Evolutionary conservation across 2,113 vertebrate species (phyloP), one percentile per base, ranked within the genome.

Genomic region (Dissostichus mawsoni): DNA sequence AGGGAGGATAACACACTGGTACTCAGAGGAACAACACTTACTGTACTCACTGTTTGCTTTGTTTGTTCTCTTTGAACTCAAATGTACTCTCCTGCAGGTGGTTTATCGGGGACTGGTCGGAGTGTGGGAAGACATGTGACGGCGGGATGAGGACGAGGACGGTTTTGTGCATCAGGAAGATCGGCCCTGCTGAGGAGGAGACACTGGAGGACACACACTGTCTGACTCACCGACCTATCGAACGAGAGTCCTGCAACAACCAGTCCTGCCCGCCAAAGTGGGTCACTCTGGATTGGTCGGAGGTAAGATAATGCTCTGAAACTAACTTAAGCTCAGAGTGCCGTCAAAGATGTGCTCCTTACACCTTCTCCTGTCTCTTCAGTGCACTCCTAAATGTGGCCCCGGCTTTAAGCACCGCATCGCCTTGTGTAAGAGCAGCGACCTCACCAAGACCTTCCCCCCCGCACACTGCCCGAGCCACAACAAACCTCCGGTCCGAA

Each of bases 31-130:
- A 53, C 18, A 53, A 53, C 52, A 53, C 51, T 2, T 12, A 12
- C 12, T 47, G 3, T 23, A 29, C 25, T 25, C 3, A 29, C 29
- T 4, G 29, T 29, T 29, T 29, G 29, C 29, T 29, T 4, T 29
- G 29, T 29, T 29, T 29, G 2, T 29, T 29, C 3, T 29, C 29
- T 29, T 29, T 29, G 4, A 29, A 29, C 29, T 29, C 29, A 29
- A 3, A 29, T 29, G 29, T 29, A 3, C 29, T 29, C 29, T 29
- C 74, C 86, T 48, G 0, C 90, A 99, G 98, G 80, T 99, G 98
- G 98, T 97, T 98, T 89, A 99, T 99, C 16, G 98, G 97, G 3
- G 98, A 98, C 90, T 99, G 98, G 98, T 95, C 96, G 1, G 97
- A 98, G 76, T 99, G 98, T 84, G 98, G 95, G 63, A 98, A 97